Percentiles rank a stretch among this genome's conserved stretches.
Evolutionary conservation across 2,888 invertebrate species (phyloP).

Genomic region (Aricia artaxerxes): DNA sequence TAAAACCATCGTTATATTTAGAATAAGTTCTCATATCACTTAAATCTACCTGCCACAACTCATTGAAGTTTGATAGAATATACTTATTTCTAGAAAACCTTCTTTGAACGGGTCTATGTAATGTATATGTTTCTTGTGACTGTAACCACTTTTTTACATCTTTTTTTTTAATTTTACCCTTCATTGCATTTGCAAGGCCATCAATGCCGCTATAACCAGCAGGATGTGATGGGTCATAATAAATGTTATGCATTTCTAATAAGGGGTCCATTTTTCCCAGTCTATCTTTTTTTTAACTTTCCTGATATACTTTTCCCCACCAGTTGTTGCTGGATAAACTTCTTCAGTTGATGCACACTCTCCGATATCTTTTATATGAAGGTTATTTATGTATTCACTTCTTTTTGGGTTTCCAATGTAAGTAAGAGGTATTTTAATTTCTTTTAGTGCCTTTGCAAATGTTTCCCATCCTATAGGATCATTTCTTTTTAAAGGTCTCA

Average conservation of each 20-base stretch:
- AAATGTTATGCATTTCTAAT: constrained; percentile 44
- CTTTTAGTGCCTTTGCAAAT: constrained; percentile 43
- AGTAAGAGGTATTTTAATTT: constrained; percentile 41
- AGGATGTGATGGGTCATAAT: constrained; percentile 44
- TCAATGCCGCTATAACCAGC: constrained; percentile 43
- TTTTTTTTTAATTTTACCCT: constrained; percentile 40
- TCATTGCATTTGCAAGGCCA: constrained; percentile 41
- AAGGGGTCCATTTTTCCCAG: constrained; percentile 48
- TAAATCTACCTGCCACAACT: constrained; percentile 43
- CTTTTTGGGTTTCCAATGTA: constrained; percentile 45
- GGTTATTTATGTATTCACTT: constrained; percentile 37
- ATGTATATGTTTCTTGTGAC: constrained; percentile 43
- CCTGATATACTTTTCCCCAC: too few species aligned
- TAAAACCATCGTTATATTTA: constrained; percentile 35
- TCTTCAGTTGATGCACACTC: background rate
- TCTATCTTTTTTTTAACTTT: constrained; percentile 38
- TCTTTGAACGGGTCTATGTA: constrained; percentile 42
- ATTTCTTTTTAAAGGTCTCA: constrained; percentile 44
- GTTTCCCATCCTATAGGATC: constrained; percentile 45
- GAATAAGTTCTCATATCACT: constrained; percentile 39
- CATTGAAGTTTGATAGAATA: constrained; percentile 42
- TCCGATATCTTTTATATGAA: constrained; percentile 29
- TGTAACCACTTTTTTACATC: constrained; percentile 42
- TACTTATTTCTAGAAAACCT: constrained; percentile 43
- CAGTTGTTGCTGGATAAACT: background rate